phyloP scores from a whole-genome alignment of 2,797 vertebrate genomes.

The Chloroceryle inda region DNA sequence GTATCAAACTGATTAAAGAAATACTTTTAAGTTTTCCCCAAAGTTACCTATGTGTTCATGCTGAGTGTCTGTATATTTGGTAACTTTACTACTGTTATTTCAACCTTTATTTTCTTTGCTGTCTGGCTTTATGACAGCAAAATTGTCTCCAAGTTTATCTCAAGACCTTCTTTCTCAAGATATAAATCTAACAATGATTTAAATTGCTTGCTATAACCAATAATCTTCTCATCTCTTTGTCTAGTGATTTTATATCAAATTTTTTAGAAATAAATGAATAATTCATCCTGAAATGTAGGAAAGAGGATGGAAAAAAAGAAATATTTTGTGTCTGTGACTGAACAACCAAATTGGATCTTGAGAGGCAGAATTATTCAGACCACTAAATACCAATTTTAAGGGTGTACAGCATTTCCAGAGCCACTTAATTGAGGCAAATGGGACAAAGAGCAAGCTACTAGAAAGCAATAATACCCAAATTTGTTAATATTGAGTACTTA shows the following conservation, averaged over 20 bases:
- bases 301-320: background rate
- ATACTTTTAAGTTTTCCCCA: background rate
- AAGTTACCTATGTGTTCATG: background rate
- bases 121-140: background rate
- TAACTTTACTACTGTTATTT: background rate
- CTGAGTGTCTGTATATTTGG: background rate
- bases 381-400: background rate
- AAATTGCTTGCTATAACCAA: background rate
- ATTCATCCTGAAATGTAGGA: background rate
- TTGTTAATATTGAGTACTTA: conserved; percentile 42
- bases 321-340: background rate
- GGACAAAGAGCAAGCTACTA: background rate
- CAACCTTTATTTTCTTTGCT: background rate
- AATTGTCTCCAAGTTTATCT: background rate
- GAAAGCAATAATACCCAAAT: conserved; percentile 4
- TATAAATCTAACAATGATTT: background rate
- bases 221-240: background rate
- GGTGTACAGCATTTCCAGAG: background rate
- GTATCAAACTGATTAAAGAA: background rate
- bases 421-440: background rate
- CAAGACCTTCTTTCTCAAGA: background rate
- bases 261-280: background rate
- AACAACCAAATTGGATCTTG: background rate
- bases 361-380: background rate
- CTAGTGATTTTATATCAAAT: background rate